These are phyloP conservation scores for Melanargia galathea DNA, from an alignment of 2,888 invertebrate genomes.

Conservation along the genomic window DNA sequence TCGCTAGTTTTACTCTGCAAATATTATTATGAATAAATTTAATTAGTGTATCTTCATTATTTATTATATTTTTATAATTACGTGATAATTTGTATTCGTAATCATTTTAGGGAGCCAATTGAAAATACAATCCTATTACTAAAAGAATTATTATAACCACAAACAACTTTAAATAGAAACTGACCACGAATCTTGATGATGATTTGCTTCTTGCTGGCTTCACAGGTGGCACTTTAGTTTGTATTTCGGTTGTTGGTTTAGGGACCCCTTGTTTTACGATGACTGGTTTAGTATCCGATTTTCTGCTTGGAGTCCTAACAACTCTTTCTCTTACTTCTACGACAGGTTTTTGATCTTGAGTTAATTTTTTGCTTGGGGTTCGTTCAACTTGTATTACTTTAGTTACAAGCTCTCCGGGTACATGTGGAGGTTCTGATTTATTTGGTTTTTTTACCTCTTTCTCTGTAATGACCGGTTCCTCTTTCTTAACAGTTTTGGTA, in stretches of 20 bases:
- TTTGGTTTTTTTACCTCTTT: slow-evolving; percentile 54
- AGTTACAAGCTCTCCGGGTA: slow-evolving; percentile 67
- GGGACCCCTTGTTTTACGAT: slow-evolving; percentile 52
- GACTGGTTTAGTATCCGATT: slow-evolving; percentile 61
- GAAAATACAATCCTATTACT: slow-evolving; percentile 70
- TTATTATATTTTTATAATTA: slow-evolving; percentile 33
- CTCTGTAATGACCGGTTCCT: slow-evolving; percentile 54
- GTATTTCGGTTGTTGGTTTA: slow-evolving; percentile 58
- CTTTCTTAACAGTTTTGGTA: slow-evolving; percentile 57
- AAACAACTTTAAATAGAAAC: slow-evolving; percentile 71
- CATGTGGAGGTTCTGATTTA: slow-evolving; percentile 52
- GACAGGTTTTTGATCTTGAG: slow-evolving; percentile 64
- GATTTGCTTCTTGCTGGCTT: slow-evolving; percentile 80
- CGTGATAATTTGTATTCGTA: background rate
- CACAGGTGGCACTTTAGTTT: slow-evolving; percentile 66
- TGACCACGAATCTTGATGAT: slow-evolving; percentile 77
- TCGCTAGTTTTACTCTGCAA: slow-evolving; percentile 82
- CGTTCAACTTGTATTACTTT: slow-evolving; percentile 75
- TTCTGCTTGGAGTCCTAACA: slow-evolving; percentile 74
- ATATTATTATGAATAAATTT: slow-evolving; percentile 63
- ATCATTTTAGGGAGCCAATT: slow-evolving; percentile 44
- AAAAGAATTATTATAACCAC: slow-evolving; percentile 67
- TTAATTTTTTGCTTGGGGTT: slow-evolving; percentile 69
- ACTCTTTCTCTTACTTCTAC: slow-evolving; percentile 73
- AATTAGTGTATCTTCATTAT: slow-evolving; percentile 62